Evolutionary conservation across 2,797 vertebrate genomes (phyloP), one percentile per base, ranked within the genome.

Genomic region (Chaunax sp.): DNA sequence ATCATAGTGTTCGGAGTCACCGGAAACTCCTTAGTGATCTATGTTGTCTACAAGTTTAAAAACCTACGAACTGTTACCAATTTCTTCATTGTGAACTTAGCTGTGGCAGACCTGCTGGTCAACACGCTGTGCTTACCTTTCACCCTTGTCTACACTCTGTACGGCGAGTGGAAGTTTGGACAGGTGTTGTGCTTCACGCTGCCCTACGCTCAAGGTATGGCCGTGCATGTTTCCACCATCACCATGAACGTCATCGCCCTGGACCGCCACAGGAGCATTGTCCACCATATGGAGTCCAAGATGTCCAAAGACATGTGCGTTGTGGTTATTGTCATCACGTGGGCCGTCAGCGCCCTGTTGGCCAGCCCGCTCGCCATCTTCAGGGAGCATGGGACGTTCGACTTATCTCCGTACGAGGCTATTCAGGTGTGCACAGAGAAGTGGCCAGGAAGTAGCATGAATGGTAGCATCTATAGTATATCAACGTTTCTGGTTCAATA

Each of bases 331-430:
- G 93, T 87, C 25, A 41, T 95, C 59, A 95, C 95, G 1, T 99
- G 97, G 98, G 92, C 89, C 4, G 77, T 94, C 75, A 97, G 97
- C n/a, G 95, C 96, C 4, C 78, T 96, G 41, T 66, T 99, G 59
- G 98, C 98, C 7, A 97, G 96, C 80, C 98, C 98, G 0, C 89
- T 98, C 35, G 98, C 97, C 64, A 96, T 99, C 83, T 99, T 99
- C 87, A 93, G 97, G 10, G 97, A 99, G 77, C 96, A 98, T 49
- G 94, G 91, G 0, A 89, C 94, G 7, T 91, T 98, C 16, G 93
- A 96, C 41, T 86, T 98, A 0, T 92, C 93, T 1, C 92, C 94
- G 0, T 93, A 93, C 37, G 90, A 94, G 77, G 93, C 94, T 20
- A 95, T 97, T 22, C 94, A 96, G 69, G 96, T 94, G 54, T 98